Base-by-base conservation (phyloP, 2,888 invertebrate species). In the Pandemis cinnamomeana region DNA sequence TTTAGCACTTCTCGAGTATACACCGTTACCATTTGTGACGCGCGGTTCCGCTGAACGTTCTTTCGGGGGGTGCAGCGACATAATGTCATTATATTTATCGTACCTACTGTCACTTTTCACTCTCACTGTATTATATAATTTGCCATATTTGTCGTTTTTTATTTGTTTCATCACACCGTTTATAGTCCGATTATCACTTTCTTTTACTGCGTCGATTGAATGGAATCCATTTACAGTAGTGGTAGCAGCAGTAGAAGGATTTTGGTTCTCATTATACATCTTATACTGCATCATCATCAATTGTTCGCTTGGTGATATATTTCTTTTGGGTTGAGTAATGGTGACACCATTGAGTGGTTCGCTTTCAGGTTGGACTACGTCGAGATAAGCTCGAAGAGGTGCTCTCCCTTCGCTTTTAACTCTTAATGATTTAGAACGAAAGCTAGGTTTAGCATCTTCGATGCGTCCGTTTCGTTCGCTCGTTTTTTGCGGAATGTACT, bases 361-460 rank as follows among this genome's bases (percentile, higher is more conserved):
- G 73, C 79, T 86, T 71, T 89, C 88, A 71, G 88, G 83, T 78
- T 89, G 86, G 72, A 85, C 82, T 1, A 84, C 84, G 66, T 93
- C 91, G 55, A 94, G 87, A 83, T 93, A 94, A 76, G 89, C 84
- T 78, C 90, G 86, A 76, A 94, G 87, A 71, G 94, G 93, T 53
- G 89, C 87, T 84, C 94, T 88, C 77, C 92, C 92, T 88, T 94
- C 94, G 82, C 93, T 94, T 87, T 94, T 94, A 58, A 94, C 91
- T 87, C 94, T 90, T 78, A 94, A 86, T 74, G 94, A 94, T 87
- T 94, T 94, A 76, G 94, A 94, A 80, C 94, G 93, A 89, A 93
- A 93, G 85, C 89, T 93, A 80, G 93, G 92, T 83, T 90, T 93
- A 77, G 79, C 83, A 80, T 89, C 90, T 84, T 92, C 92, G 71